Evolutionary conservation across 2,113 vertebrate genomes (phyloP).

Genomic region (Mastomys natalensis): DNA sequence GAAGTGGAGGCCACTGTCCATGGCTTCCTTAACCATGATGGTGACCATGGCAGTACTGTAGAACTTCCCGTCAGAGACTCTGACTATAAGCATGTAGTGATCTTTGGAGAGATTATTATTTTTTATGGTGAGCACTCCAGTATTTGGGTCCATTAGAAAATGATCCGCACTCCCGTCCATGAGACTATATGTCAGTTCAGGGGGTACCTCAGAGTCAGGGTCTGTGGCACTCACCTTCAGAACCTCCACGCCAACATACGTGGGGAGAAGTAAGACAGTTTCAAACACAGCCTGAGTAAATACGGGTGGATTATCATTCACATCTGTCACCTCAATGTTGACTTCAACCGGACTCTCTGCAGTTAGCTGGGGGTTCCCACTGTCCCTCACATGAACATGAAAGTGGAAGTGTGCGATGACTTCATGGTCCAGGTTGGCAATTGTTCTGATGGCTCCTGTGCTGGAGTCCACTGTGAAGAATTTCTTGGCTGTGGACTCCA

Average conservation of each 20-base stretch:
- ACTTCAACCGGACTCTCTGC: constrained; percentile 96
- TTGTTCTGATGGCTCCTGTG: constrained; percentile 97
- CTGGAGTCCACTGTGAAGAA: constrained; percentile 97
- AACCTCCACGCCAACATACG: constrained; percentile 94
- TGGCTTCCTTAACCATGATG: constrained; percentile 93
- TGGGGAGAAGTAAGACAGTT: constrained; percentile 94
- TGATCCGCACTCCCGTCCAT: constrained; percentile 92
- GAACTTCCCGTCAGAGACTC: constrained; percentile 97
- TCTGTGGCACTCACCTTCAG: constrained; percentile 94
- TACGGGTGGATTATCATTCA: constrained; percentile 96
- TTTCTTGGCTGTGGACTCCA: constrained; percentile 95
- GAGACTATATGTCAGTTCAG: constrained; percentile 93
- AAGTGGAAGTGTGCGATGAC: constrained; percentile 93
- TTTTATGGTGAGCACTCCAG: constrained; percentile 93
- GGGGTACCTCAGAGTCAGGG: constrained; percentile 93
- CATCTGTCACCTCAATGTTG: constrained; percentile 94
- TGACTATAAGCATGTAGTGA: constrained; percentile 93
- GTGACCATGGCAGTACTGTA: constrained; percentile 93
- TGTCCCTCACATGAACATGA: constrained; percentile 96
- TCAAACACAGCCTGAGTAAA: constrained; percentile 95
- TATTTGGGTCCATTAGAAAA: constrained; percentile 92
- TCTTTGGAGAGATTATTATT: constrained; percentile 95
- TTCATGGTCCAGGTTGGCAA: constrained; percentile 95
- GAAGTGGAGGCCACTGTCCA: constrained; percentile 96
- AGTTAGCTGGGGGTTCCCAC: constrained; percentile 94